Base-by-base conservation (phyloP, 2,113 vertebrate species). In the Pseudopodoces humilis region DNA sequence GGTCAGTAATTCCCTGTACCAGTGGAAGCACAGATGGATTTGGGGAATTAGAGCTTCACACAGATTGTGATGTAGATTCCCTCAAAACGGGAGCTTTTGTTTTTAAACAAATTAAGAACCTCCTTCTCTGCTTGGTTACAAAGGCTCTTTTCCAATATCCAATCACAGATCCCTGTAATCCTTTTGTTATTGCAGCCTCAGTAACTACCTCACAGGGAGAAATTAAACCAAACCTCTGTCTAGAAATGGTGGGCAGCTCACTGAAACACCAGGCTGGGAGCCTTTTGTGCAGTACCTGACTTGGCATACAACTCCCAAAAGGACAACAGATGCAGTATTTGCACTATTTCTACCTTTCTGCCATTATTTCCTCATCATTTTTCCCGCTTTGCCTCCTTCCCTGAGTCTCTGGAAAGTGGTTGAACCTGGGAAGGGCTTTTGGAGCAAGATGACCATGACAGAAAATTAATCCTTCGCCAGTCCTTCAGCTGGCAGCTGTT, bases 21-120 rank as follows among this genome's bases (percentile, higher is more conserved):
- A 39, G 15, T 68, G 78, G 72, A 64, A 94, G 83, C 76, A 94
- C 83, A 96, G 94, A 96, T 83, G 94, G 96, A 81, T 92, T 77
- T 37, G 49, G n/a, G 83, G 94, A 94, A 97, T 97, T 94, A 97
- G 31, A 16, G 53, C 56, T 96, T 92, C 92, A 75, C 82, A 44
- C 86, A 94, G 93, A 95, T 84, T 95, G 83, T 79, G 53, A 90
- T 72, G 65, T 7, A 64, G 72, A 84, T 91, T 95, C 76, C 49
- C 69, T 37, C 31, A 43, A 90, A 93, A 93, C 19, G 77, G 5
- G 46, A 90, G 92, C 76, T 92, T 90, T 93, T 92, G 69, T 92
- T 92, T 95, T 84, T 52, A 50, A 86, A 82, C 49, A 88, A 96
- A 96, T 96, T 71, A 94, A 68, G 90, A 23, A n/a, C 56, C 80